Conservation (phyloP, 1,140 invertebrate species). For the Pogonus chalceus region DNA sequence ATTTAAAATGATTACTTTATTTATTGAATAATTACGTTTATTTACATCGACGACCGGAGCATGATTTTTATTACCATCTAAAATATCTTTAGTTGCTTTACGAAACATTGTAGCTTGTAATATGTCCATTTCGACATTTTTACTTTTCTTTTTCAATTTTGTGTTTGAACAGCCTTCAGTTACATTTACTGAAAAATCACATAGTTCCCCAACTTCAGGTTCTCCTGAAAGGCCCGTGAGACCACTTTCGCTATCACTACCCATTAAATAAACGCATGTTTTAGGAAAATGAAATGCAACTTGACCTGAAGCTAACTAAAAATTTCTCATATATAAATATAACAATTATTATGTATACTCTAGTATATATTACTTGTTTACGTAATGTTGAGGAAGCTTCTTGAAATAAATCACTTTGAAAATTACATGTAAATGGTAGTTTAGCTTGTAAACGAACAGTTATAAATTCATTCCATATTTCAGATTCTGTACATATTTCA, state of each 20-base stretch:
- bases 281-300: conserved; percentile 52
- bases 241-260: conserved; percentile 41
- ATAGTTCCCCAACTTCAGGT: conserved; percentile 44
- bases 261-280: conserved; percentile 48
- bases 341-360: conserved; percentile 8
- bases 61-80: conserved; percentile 22
- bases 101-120: conserved; percentile 37
- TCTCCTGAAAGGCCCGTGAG: conserved; percentile 41
- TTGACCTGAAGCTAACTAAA: conserved; percentile 50
- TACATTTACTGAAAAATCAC: conserved; percentile 34
- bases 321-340: conserved; percentile 12
- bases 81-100: conserved; percentile 27
- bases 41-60: conserved; percentile 30
- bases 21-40: conserved; percentile 26
- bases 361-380: conserved; percentile 12
- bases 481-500: conserved; percentile 53
- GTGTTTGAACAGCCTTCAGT: conserved; percentile 29
- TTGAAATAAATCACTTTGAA: conserved; percentile 22
- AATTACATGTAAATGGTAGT: conserved; percentile 12
- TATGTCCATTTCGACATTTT: conserved; percentile 35
- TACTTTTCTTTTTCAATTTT: conserved; percentile 40
- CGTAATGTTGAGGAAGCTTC: conserved; percentile 35
- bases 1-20: conserved; percentile 4
- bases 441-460: conserved; percentile 9
- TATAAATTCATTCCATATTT: conserved; percentile 16